phyloP scores from a whole-genome alignment of 2,888 invertebrate species.

The Pristionchus exspectatus region DNA sequence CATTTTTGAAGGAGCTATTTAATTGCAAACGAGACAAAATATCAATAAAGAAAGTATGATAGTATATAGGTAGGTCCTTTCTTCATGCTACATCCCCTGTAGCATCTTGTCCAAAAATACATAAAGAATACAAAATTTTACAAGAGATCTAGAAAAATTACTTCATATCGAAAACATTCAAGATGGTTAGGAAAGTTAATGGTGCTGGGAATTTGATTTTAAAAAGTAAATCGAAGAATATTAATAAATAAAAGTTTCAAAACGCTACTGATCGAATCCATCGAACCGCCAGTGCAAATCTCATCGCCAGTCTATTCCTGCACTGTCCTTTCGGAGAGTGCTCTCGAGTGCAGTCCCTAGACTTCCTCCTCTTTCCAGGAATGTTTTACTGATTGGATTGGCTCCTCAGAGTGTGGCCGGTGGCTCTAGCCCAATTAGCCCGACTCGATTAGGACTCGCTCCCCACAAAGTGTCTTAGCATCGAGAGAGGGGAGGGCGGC shows the following conservation, averaged over 20 bases:
- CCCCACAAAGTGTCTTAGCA: constrained; percentile 42
- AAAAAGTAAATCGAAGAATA: not conserved
- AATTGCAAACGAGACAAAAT: too few species aligned
- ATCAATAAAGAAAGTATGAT: too few species aligned
- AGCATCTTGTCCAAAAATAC: too few species aligned
- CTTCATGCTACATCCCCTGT: too few species aligned
- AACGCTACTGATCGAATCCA: not conserved
- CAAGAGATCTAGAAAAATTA: too few species aligned
- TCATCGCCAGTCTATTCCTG: not conserved
- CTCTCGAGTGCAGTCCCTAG: not conserved
- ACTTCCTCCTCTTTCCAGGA: constrained; percentile 40
- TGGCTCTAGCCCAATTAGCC: constrained; percentile 26
- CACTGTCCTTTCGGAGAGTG: not conserved
- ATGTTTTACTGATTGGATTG: constrained; percentile 31
- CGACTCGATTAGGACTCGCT: constrained; percentile 38
- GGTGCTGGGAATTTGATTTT: too few species aligned
- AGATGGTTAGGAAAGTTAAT: too few species aligned
- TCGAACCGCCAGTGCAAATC: not conserved
- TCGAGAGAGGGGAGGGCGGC: not conserved
- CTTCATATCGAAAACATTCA: too few species aligned
- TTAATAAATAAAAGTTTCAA: not conserved
- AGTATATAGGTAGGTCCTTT: too few species aligned
- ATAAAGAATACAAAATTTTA: too few species aligned
- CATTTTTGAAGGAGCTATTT: too few species aligned
- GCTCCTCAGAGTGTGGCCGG: constrained; percentile 28